A percentile compares a stretch with the other conserved stretches of the same genome.
Conservation (phyloP, 2,888 invertebrate species). For the Phaonia tiefii region DNA sequence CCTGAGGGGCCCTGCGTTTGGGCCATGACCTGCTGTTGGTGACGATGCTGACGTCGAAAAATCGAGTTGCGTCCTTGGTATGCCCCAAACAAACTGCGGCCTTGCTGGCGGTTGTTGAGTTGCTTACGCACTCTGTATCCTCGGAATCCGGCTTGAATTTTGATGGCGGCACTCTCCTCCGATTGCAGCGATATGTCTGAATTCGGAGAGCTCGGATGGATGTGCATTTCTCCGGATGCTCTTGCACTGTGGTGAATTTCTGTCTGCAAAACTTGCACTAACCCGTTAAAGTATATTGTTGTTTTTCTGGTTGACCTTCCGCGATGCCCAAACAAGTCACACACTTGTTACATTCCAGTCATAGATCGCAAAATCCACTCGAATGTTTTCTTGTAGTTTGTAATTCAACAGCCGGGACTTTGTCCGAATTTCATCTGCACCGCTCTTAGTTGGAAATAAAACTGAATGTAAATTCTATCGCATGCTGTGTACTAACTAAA, state of each 20-base stretch:
- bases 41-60: conserved; percentile 39
- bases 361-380: background rate
- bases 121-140: conserved; percentile 82
- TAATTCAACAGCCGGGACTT: background rate
- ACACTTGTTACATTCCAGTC: background rate
- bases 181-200: conserved; percentile 73
- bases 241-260: conserved; percentile 35
- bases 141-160: conserved; percentile 83
- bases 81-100: conserved; percentile 65
- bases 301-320: conserved; percentile 4
- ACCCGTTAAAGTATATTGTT: conserved; percentile 42
- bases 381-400: background rate
- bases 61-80: conserved; percentile 49
- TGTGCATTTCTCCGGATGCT: conserved; percentile 77
- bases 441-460: conserved; percentile 54
- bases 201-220: conserved; percentile 80
- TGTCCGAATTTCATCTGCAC: conserved; percentile 44
- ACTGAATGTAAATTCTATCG: conserved; percentile 64
- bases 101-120: conserved; percentile 69
- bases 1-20: conserved; percentile 38
- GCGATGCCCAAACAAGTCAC: background rate
- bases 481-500: conserved; percentile 43
- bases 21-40: conserved; percentile 40
- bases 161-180: conserved; percentile 81
- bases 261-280: conserved; percentile 2